Base-by-base conservation (phyloP, 2,113 vertebrate genomes). In the Mohoua ochrocephala region DNA sequence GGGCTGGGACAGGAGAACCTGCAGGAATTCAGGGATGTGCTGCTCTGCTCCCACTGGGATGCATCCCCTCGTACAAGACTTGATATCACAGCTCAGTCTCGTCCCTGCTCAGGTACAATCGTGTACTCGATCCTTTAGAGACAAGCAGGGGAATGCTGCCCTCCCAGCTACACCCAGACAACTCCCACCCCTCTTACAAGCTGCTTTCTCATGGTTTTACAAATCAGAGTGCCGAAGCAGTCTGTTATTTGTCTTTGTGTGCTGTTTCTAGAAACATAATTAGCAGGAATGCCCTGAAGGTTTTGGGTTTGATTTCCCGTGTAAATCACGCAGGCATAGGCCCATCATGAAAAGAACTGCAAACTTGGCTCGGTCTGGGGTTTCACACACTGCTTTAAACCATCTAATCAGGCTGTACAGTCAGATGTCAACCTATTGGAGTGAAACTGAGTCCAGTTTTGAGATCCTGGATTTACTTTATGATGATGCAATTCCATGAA, bases 401-500 rank as follows among this genome's bases (percentile, higher is more conserved):
- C 30, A n/a, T 14, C 13, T 13, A 39, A 11, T 27, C 31, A 41
- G 47, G 44, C 35, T 67, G 39, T n/a, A 10, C 41, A 69, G 49
- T 4, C 39, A 65, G 24, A 91, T 30, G 37, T 41, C 19, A 23
- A 13, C 27, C 23, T 28, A 57, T 82, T 56, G 3, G 19, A n/a
- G 12, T 23, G 57, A 87, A 65, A 49, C 5, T 21, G 21, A 65
- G 53, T 24, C 45, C 31, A 27, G 15, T 61, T 82, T 45, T 53
- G 53, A 83, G 61, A 60, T n/a, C 57, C 57, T 20, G 17, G 15
- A 23, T 88, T 85, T 68, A 28, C 8, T 68, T 90, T 6, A 15
- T 47, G 35, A 35, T 31, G 50, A 45, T 80, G 28, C 50, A 54
- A 24, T 78, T 37, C 0, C 0, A 12, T 11, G 33, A 53, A 56